A percentile compares a stretch with the other conserved stretches of the same genome.
phyloP scores from a whole-genome alignment of 2,113 vertebrate genomes.

The Pseudorectes ferrugineus region DNA sequence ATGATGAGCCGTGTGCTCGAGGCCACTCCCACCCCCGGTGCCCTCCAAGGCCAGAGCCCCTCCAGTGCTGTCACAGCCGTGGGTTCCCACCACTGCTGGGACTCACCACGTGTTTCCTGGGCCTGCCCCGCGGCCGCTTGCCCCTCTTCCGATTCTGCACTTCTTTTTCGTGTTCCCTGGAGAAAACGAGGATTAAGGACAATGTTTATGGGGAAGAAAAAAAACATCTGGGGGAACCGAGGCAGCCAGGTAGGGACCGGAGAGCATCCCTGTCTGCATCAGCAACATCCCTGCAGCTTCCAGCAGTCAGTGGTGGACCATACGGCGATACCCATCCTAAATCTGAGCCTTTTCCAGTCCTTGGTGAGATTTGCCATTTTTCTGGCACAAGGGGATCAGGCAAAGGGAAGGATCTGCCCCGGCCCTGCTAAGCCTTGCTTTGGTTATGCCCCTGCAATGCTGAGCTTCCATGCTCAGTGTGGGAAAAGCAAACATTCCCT shows the following conservation, averaged over 20 bases:
- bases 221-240: rapidly evolving
- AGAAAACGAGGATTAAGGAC: background rate
- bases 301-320: rapidly evolving
- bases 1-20: rapidly evolving
- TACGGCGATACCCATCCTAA: rapidly evolving
- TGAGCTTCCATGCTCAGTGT: too few relatives aligned
- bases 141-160: conserved; percentile 86
- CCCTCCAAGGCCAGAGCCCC: background rate
- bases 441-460: background rate
- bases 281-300: background rate
- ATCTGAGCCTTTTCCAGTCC: background rate
- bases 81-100: background rate
- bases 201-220: background rate
- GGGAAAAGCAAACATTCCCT: background rate
- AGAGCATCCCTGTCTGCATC: background rate
- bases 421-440: background rate
- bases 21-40: rapidly evolving
- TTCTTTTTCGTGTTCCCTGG: conserved; percentile 93
- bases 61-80: rapidly evolving
- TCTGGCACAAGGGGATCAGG: background rate
- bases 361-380: rapidly evolving
- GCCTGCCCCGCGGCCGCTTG: conserved; percentile 90
- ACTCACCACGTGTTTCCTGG: conserved; percentile 87
- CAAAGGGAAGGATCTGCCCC: background rate
- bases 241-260: background rate